Conservation (phyloP, 2,888 invertebrate species). For the Dermolepida albohirtum region DNA sequence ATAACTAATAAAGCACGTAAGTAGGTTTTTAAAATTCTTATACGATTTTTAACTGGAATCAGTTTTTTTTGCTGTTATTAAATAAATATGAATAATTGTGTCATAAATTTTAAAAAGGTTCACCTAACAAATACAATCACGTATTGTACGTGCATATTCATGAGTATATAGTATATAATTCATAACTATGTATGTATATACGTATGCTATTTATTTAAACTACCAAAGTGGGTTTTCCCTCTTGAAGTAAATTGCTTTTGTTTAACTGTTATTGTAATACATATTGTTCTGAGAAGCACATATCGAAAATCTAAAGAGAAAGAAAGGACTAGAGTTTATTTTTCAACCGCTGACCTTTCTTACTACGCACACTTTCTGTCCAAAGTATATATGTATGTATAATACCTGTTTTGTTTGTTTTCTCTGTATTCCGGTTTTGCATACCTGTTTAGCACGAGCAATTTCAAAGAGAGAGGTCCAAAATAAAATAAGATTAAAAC, state of each 20-base stretch:
- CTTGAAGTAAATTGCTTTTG: neutral
- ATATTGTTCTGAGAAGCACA: conserved; percentile 2
- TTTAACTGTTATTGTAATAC: too few species aligned
- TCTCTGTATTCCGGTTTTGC: conserved; percentile 13
- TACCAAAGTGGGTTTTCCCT: conserved; percentile 19
- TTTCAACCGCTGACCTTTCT: conserved; percentile 3
- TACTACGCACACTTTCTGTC: neutral
- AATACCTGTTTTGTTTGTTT: neutral
- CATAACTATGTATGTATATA: neutral
- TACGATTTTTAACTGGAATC: too few species aligned
- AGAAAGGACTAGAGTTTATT: conserved; percentile 1
- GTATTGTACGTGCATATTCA: too few species aligned
- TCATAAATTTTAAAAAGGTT: too few species aligned
- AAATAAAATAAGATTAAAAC: neutral
- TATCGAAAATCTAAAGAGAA: conserved; percentile 2
- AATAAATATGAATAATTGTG: too few species aligned
- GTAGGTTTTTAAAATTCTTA: neutral
- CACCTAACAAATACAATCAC: too few species aligned
- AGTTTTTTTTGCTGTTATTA: too few species aligned
- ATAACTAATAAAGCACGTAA: neutral
- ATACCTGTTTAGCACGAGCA: neutral
- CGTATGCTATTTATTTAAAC: neutral
- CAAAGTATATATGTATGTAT: conserved; percentile 3
- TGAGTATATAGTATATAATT: neutral
- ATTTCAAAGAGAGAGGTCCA: neutral